Evolutionary conservation across 2,797 vertebrate genomes (phyloP), one percentile per base, ranked within the genome.

Genomic region (Sus cebifrons): DNA sequence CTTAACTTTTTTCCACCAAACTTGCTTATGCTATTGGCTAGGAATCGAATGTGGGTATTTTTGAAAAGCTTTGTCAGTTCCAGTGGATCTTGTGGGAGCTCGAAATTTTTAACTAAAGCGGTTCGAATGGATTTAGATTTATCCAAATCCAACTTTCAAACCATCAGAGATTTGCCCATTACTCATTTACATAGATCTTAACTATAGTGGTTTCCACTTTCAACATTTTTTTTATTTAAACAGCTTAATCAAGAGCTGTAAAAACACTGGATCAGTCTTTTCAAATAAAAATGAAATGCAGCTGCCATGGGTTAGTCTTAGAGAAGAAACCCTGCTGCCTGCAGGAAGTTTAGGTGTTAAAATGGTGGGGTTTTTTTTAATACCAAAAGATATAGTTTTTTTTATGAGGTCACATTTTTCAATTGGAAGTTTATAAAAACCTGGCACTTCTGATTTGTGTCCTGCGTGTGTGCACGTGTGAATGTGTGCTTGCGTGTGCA

Each of bases 151-250:
- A 96, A 96, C 84, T 95, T 97, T 90, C n/a, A 95, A 65, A 95
- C 77, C 94, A 90, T 92, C 74, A 83, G 94, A 96, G 87, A 73
- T 97, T 92, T 95, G 25, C 82, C 90, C 62, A 94, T 93, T 96
- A 94, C 82, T 97, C 32, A 23, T 96, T 97, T 96, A 95, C 86
- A 56, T 96, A 84, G 81, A 89, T 90, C 87, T 97, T 97, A 96
- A 92, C 95, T 96, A 62, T 77, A 96, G 54, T 96, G 81, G 87
- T 97, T 97, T 96, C 83, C 82, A 94, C 86, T 96, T 96, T 96
- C 93, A 97, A 95, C 95, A 97, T 98, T 91, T 97, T 92, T 96
- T 97, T 94, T 82, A 81, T 96, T 96, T 97, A 92, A 97, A 79
- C 93, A 96, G 93, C 93, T 97, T 97, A 96, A 97, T 97, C 4